Percentiles rank a stretch among this genome's conserved stretches.
Conservation (phyloP, 1,140 invertebrate genomes). For the Odontomachus brunneus region DNA sequence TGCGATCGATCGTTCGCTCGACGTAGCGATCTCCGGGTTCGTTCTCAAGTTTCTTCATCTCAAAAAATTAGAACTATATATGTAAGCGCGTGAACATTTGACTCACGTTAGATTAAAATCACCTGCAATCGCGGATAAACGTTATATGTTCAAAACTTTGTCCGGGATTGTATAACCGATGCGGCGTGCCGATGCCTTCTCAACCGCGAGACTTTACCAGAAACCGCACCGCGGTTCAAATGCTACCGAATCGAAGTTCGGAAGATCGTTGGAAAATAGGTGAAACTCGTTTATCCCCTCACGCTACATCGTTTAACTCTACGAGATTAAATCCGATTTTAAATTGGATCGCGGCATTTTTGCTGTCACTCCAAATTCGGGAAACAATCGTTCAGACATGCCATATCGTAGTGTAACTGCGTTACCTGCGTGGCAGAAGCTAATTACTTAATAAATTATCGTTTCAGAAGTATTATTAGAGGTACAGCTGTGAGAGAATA, state of each 20-base stretch:
- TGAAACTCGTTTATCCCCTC: constrained; percentile 9
- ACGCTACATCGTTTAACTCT: not conserved
- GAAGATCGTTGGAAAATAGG: constrained; percentile 14
- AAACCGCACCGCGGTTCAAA: constrained; percentile 25
- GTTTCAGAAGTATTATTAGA: too few relatives aligned
- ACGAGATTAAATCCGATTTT: not conserved
- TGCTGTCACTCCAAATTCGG: not conserved
- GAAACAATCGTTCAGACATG: too few relatives aligned
- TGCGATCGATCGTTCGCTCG: constrained; percentile 11
- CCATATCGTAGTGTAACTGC: too few relatives aligned
- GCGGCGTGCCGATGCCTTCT: not conserved
- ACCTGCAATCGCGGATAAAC: constrained; percentile 21
- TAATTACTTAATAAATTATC: too few relatives aligned
- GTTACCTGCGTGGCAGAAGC: too few relatives aligned
- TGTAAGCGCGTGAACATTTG: constrained; percentile 12
- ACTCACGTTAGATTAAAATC: constrained; percentile 10
- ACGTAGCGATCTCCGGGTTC: not conserved
- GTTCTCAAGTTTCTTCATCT: not conserved
- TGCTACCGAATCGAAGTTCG: constrained; percentile 22
- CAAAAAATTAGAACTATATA: constrained; percentile 5
- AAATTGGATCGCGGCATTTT: not conserved
- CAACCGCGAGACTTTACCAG: constrained; percentile 34
- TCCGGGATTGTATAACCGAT: not conserved
- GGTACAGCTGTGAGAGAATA: too few relatives aligned
- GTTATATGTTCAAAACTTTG: constrained; percentile 42